Conservation (phyloP, 2,888 invertebrate genomes). For the Copidosoma aretas region DNA sequence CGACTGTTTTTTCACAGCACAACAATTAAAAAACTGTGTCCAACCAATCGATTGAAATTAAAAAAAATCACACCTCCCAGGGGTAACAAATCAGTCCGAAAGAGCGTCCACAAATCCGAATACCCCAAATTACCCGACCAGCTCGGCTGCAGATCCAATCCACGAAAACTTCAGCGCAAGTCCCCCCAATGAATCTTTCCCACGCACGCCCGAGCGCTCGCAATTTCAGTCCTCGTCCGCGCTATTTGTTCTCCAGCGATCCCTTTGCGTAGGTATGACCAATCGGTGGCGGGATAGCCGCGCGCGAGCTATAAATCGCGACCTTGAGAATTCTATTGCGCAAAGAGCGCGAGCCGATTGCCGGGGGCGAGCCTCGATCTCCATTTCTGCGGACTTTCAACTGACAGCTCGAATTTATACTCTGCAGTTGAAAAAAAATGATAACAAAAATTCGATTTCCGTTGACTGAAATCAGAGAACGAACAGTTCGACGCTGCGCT, state of each 20-base stretch:
- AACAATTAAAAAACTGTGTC: too few species aligned
- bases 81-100: too few species aligned
- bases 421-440: too few species aligned
- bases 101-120: too few species aligned
- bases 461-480: background rate
- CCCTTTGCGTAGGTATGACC: background rate
- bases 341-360: conserved; percentile 8
- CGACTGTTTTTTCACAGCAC: too few species aligned
- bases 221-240: background rate
- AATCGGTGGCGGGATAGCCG: background rate
- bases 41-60: too few species aligned
- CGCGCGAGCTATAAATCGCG: conserved; percentile 22
- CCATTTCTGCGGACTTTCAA: background rate
- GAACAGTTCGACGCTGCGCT: too few species aligned
- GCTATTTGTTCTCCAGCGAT: conserved; percentile 13
- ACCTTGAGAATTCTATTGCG: conserved; percentile 29
- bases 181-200: background rate
- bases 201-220: background rate
- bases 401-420: background rate
- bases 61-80: too few species aligned
- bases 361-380: conserved; percentile 2
- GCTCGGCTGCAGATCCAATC: too few species aligned
- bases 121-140: too few species aligned
- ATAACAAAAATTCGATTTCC: too few species aligned
- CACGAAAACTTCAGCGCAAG: background rate